Evolutionary conservation across 2,888 invertebrate species (phyloP).

Genomic region (Drosophila maculinotata): DNA sequence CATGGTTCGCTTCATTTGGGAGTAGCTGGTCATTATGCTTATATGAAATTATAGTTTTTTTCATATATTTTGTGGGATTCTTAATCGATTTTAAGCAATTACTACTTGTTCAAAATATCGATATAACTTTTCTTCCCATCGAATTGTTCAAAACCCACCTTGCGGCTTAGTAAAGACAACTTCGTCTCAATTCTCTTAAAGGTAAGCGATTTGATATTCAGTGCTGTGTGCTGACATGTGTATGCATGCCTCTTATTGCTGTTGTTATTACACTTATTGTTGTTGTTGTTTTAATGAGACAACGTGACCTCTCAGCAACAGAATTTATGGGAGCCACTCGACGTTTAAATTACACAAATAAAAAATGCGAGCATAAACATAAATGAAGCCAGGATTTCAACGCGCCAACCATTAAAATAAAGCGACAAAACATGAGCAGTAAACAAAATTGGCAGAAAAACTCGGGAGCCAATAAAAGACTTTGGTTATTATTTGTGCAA

Average conservation of each 20-base stretch:
- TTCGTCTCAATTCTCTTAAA: conserved; percentile 1
- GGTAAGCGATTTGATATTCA: conserved; percentile 23
- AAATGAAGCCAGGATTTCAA: conserved; percentile 65
- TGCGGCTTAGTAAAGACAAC: too few species aligned
- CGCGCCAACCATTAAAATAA: conserved; percentile 72
- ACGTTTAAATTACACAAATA: conserved; percentile 74
- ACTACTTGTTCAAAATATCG: too few species aligned
- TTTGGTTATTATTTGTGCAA: conserved; percentile 49
- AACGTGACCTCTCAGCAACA: conserved; percentile 70
- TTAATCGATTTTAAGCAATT: conserved; percentile 2
- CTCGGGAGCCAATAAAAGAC: conserved; percentile 37
- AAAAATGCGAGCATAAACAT: conserved; percentile 70
- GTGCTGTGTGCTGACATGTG: conserved; percentile 19
- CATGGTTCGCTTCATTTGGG: conserved; percentile 14
- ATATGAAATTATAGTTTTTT: background rate
- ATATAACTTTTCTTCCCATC: too few species aligned
- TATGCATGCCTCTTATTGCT: conserved; percentile 55
- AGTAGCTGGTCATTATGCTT: background rate
- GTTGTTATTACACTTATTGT: conserved; percentile 63
- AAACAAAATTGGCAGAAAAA: conserved; percentile 63
- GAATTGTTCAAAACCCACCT: too few species aligned
- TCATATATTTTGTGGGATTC: background rate
- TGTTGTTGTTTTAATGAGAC: conserved; percentile 76
- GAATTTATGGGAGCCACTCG: conserved; percentile 73
- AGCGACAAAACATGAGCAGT: conserved; percentile 79